Evolutionary conservation across 2,888 invertebrate species (phyloP).

Genomic region (Nasonovia ribisnigri): DNA sequence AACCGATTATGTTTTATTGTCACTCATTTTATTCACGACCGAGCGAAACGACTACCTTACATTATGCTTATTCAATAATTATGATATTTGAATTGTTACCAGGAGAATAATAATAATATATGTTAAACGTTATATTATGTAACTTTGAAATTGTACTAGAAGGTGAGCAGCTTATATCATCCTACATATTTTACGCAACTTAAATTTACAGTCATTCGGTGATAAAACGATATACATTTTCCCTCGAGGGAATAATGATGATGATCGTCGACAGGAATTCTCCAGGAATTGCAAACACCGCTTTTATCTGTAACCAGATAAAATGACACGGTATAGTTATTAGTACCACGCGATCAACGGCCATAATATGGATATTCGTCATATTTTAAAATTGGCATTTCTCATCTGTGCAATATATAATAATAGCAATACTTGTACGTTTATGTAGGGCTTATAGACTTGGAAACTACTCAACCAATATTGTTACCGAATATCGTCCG

Average conservation of each 20-base stretch:
- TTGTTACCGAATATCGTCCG: too few species aligned
- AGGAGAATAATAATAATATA: neutral
- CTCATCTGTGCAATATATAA: too few species aligned
- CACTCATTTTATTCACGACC: neutral
- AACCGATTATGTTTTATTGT: neutral
- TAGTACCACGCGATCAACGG: neutral
- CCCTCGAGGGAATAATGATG: neutral
- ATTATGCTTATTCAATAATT: constrained; percentile 2
- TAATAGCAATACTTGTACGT: too few species aligned
- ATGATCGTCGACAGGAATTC: neutral
- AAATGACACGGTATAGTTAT: neutral
- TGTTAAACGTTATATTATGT: neutral
- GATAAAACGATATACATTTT: neutral
- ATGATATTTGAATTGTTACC: neutral
- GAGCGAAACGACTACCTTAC: neutral
- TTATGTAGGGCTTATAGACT: too few species aligned
- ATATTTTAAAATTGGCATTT: too few species aligned
- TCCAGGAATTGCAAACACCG: neutral
- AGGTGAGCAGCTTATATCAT: neutral
- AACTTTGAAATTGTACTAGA: neutral
- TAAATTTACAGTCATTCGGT: neutral
- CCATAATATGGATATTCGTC: neutral
- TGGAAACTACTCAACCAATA: too few species aligned
- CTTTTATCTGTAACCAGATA: neutral
- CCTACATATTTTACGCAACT: neutral